phyloP scores from a whole-genome alignment of 2,113 vertebrate genomes.

The Stegostoma tigrinum region DNA sequence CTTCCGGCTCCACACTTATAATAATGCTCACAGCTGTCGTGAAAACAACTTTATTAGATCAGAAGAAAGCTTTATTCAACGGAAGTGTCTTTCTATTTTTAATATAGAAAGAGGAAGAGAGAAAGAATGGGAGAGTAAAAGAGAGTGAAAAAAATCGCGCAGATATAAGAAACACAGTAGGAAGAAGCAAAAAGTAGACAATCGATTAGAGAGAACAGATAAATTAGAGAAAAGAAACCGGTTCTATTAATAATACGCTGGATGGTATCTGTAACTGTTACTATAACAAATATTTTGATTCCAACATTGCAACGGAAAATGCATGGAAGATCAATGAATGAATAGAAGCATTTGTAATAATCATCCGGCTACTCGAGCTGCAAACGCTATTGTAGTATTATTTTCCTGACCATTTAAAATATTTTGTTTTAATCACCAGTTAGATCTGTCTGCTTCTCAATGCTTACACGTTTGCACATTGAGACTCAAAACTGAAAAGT shows the following conservation, averaged over 20 bases:
- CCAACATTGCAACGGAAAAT: background rate
- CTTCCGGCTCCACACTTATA: background rate
- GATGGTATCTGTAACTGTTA: background rate
- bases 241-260: background rate
- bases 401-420: background rate
- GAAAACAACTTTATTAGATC: background rate
- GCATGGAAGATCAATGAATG: background rate
- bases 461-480: background rate
- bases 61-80: background rate
- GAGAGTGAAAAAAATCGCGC: background rate
- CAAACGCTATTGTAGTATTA: background rate
- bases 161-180: background rate
- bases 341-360: background rate
- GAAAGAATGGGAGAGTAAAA: background rate
- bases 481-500: background rate
- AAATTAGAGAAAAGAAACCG: background rate
- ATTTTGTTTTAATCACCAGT: background rate
- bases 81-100: slow-evolving; percentile 25
- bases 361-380: background rate
- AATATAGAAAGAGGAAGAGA: slow-evolving; percentile 32
- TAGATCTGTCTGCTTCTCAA: background rate
- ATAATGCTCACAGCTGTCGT: background rate
- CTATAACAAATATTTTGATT: background rate
- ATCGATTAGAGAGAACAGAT: background rate
- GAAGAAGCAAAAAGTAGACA: background rate